Evolutionary conservation across 2,797 vertebrate genomes (phyloP).

Genomic region (Anguilla obscura): DNA sequence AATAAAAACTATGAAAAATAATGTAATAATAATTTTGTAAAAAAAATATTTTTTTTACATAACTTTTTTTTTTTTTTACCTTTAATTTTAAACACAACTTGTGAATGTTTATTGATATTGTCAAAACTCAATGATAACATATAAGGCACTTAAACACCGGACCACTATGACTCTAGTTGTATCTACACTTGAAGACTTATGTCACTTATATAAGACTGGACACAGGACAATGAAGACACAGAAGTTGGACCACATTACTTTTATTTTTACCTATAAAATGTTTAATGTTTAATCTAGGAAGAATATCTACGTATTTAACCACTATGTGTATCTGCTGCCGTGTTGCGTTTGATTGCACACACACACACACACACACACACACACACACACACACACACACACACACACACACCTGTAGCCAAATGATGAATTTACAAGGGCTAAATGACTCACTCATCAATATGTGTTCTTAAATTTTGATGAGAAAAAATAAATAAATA

Average conservation of each 20-base stretch:
- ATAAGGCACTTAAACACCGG: neutral
- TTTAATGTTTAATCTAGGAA: neutral
- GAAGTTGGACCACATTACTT: neutral
- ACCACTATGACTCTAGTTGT: neutral
- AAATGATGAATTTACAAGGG: neutral
- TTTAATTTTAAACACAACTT: too few species aligned
- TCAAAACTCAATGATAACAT: neutral
- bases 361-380: neutral
- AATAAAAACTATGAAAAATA: conserved; percentile 4
- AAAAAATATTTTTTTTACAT: too few species aligned
- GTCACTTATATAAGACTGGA: neutral
- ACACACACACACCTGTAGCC: neutral
- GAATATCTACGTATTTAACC: neutral
- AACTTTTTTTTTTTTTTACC: too few species aligned
- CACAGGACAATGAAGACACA: neutral
- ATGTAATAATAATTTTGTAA: neutral
- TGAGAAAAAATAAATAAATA: neutral
- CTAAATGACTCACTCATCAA: neutral
- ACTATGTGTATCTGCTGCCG: neutral
- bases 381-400: neutral
- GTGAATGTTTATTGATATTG: neutral
- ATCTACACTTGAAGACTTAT: neutral
- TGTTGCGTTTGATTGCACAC: neutral
- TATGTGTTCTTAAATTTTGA: neutral
- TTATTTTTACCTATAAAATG: neutral